A percentile compares a stretch with the other conserved stretches of the same genome.
These are phyloP conservation scores for Magallana angulata DNA, from an alignment of 1,140 invertebrate species.

Conservation along the genomic window DNA sequence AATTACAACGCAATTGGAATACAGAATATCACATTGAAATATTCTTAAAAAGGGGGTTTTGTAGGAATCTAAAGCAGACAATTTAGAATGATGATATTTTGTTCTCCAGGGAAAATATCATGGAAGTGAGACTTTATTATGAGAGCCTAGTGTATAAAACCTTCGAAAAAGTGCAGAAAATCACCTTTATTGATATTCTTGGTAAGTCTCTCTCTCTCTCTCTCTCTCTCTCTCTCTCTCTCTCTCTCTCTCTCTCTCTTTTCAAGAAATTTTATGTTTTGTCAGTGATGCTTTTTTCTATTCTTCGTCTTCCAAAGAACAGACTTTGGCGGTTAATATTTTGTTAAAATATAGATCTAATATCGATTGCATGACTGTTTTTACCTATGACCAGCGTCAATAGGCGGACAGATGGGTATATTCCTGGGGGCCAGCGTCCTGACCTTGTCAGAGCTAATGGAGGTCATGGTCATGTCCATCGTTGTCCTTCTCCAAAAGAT, in stretches of 20 bases:
- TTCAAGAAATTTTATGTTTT: too few species aligned
- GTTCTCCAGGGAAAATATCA: conserved; percentile 44
- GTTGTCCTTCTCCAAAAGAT: conserved; percentile 21
- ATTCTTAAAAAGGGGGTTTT: too few species aligned
- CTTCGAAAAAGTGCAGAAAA: conserved; percentile 49
- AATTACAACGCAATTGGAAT: too few species aligned
- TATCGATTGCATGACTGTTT: too few species aligned
- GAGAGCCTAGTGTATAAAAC: conserved; percentile 47
- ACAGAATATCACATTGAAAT: too few species aligned
- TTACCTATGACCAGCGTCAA: conserved; percentile 56
- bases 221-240: too few species aligned
- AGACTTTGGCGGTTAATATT: too few species aligned
- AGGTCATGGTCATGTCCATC: conserved; percentile 53
- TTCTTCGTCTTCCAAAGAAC: too few species aligned
- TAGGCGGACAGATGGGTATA: conserved; percentile 76
- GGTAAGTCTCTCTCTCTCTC: conserved; percentile 33
- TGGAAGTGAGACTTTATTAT: conserved; percentile 52
- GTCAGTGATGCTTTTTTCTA: too few species aligned
- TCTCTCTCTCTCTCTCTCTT: too few species aligned
- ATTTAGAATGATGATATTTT: not conserved
- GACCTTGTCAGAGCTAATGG: conserved; percentile 74
- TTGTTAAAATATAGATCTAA: too few species aligned
- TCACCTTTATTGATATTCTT: conserved; percentile 46
- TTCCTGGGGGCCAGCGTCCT: conserved; percentile 76
- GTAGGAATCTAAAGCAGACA: too few species aligned